Evolutionary conservation across 2,113 vertebrate genomes (phyloP).

Genomic region (Oncorhynchus mykiss): DNA sequence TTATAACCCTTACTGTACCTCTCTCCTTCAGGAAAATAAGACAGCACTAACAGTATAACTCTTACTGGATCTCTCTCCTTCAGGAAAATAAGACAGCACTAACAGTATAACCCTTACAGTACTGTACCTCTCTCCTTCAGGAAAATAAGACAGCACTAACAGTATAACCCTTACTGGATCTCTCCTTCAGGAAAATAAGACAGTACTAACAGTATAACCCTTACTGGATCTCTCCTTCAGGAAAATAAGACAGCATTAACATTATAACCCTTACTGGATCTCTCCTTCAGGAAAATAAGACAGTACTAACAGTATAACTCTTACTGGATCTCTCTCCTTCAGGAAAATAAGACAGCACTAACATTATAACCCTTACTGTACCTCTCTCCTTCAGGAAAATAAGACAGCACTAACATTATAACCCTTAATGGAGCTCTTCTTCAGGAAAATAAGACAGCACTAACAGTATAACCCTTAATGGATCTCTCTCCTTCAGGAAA

Average conservation of each 20-base stretch:
- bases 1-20: no score
- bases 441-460: not conserved
- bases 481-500: no score
- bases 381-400: not conserved
- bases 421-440: not conserved
- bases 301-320: not conserved
- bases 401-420: not conserved
- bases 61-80: no score
- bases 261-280: not conserved
- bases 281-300: not conserved
- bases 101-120: not conserved
- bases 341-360: not conserved
- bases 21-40: no score
- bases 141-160: not conserved
- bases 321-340: not conserved
- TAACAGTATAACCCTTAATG: not conserved
- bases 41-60: no score
- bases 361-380: not conserved
- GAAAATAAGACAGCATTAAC: no score
- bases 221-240: no score
- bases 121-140: no score
- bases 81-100: no score
- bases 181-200: no score
- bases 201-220: no score
- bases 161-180: no score